Evolutionary conservation across 2,113 vertebrate species (phyloP), one percentile per base, ranked within the genome.

Genomic region (Pelvicachromis taeniatus): DNA sequence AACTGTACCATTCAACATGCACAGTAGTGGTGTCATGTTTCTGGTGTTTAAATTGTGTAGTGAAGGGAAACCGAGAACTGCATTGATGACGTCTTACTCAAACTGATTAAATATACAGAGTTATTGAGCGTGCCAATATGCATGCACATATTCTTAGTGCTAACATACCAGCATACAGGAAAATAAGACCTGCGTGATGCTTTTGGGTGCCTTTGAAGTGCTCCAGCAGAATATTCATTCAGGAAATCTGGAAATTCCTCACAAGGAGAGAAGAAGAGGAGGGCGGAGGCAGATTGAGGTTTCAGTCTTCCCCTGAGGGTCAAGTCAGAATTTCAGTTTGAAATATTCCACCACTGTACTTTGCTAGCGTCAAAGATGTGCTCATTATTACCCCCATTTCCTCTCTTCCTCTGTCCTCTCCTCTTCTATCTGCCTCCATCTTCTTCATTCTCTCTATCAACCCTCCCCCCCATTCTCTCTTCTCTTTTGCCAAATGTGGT

Each of bases 291-390:
- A 63, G 82, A 79, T 80, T 50, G 70, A 73, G 86, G 50, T 84
- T 88, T 87, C 80, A 85, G 17, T 85, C 73, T 54, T 79, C 80
- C 88, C 88, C 80, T 40, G n/a, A 89, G 90, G 88, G 87, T 90
- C 81, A 83, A 87, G 59, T 86, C 83, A 88, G 80, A 87, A 91
- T 83, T 90, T 81, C 38, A 82, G 59, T 40, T 82, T 81, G 78
- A 92, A 92, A 92, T 91, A 89, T 92, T 93, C 83, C 42, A 79
- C 14, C 82, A 70, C 85, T 81, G 55, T 85, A 35, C 85, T 75
- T 84, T 81, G 45, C 86, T 35, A 58, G 81, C 91, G 90, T 95
- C 93, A 93, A 94, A 94, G 86, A 88, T 81, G 10, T 53, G 78
- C 89, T 94, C 89, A 82, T 93, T 86, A 91, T 90, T 70, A 55